A percentile compares a stretch with the other conserved stretches of the same genome.
Evolutionary conservation across 2,113 vertebrate species (phyloP).

Genomic region (Gymnocephalus cernua): DNA sequence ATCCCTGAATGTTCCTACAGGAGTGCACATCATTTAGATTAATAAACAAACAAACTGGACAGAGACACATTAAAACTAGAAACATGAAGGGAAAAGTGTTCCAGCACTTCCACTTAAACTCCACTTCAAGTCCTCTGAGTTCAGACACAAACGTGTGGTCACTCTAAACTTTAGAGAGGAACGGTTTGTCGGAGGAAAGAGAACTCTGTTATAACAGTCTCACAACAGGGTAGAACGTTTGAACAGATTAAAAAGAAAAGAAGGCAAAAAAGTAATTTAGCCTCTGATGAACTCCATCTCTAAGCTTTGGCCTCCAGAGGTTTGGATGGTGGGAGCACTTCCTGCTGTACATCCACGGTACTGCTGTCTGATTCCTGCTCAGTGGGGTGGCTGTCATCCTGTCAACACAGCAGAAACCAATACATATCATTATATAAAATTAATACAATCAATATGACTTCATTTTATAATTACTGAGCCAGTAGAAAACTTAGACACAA

Average conservation of each 20-base stretch:
- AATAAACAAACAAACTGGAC: constrained; percentile 14
- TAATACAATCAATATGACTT: not conserved
- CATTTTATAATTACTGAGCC: not conserved
- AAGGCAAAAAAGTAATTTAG: constrained; percentile 5
- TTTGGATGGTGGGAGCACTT: constrained; percentile 12
- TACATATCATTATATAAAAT: not conserved
- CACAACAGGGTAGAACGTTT: not conserved
- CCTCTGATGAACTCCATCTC: not conserved
- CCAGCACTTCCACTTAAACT: constrained; percentile 23
- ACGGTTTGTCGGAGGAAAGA: not conserved
- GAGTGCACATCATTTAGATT: no score
- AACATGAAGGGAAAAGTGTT: constrained; percentile 14
- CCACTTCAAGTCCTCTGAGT: constrained; percentile 6
- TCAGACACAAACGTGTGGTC: not conserved
- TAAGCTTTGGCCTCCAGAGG: constrained; percentile 48
- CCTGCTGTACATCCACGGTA: constrained; percentile 36
- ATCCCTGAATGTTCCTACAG: no score
- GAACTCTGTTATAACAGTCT: not conserved
- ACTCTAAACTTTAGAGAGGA: constrained; percentile 6
- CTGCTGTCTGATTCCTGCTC: constrained; percentile 37
- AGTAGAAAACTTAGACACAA: not conserved
- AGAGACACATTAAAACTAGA: not conserved
- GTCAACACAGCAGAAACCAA: constrained; percentile 33
- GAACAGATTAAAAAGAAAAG: not conserved
- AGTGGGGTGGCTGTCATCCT: constrained; percentile 44